These are phyloP conservation scores for Diplogasteroides magnus DNA, from an alignment of 1,140 invertebrate species.

Conservation along the genomic window DNA sequence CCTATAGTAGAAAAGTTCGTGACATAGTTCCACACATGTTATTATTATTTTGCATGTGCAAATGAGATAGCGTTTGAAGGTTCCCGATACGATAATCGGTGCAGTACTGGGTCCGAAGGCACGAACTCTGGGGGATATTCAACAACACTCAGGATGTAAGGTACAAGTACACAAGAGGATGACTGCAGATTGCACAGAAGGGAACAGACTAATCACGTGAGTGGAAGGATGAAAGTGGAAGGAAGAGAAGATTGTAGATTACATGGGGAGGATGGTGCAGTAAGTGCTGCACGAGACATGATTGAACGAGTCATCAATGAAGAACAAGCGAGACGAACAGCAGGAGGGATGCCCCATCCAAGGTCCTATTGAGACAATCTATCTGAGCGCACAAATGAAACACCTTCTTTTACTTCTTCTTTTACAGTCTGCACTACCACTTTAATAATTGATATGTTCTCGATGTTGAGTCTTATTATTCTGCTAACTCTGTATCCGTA, in stretches of 20 bases:
- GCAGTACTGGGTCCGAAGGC: slow-evolving; percentile 92
- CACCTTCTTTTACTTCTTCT: too few relatives aligned
- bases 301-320: slow-evolving; percentile 46
- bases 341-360: not conserved
- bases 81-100: slow-evolving; percentile 84
- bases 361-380: not conserved
- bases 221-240: not conserved
- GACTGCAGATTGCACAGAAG: slow-evolving; percentile 87
- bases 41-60: too few relatives aligned
- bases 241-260: slow-evolving; percentile 16
- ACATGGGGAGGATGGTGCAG: slow-evolving; percentile 20
- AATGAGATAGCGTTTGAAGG: too few relatives aligned
- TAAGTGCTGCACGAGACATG: slow-evolving; percentile 36
- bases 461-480: too few relatives aligned
- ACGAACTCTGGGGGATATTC: slow-evolving; percentile 88
- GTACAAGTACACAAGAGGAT: slow-evolving; percentile 98
- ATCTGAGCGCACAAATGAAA: too few relatives aligned
- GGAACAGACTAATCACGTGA: slow-evolving; percentile 84
- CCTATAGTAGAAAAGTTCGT: too few relatives aligned
- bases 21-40: too few relatives aligned
- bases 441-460: too few relatives aligned
- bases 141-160: slow-evolving; percentile 88
- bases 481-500: too few relatives aligned
- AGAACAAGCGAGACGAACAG: slow-evolving; percentile 38
- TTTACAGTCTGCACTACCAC: too few relatives aligned